Evolutionary conservation across 2,113 vertebrate species (phyloP), one percentile per base, ranked within the genome.

Genomic region (Tamias sibiricus): DNA sequence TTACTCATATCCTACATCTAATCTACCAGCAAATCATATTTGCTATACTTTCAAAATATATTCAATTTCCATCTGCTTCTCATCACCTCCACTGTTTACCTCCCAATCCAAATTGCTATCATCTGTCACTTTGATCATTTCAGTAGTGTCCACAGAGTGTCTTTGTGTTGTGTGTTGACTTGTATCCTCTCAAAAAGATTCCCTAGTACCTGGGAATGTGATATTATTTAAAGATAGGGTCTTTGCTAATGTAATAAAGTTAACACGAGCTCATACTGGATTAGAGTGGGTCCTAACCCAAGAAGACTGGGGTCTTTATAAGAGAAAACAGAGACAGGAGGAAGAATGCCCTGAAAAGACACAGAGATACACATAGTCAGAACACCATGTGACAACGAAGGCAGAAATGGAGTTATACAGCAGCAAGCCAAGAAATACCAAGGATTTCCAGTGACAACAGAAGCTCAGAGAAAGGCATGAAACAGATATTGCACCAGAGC

Each of bases 51-150:
- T 91, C 40, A 94, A 74, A 93, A 44, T 59, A 54, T n/a, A 77
- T 66, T 76, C 30, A 66, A 32, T 86, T 96, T 91, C 44, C 35
- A 74, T 68, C 19, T 20, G 35, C 13, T 79, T 87, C 13, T 80
- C 52, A 69, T 75, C 3, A 32, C 44, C 59, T 95, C 37, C 20
- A 49, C 19, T 26, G 14, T 69, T 47, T 71, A 47, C 44, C 32
- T 86, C 52, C 26, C 76, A 42, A 44, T 42, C 22, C 76, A 91
- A 77, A 54, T 47, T 30, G 49, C 28, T 35, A 32, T 44, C 30
- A 71, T 37, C 20, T 76, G n/a, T 76, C 32, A 42, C 57, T 95
- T 94, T 80, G 30, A 77, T 44, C 82, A 72, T 82, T 94, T 74
- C 54, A 92, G 14, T 83, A 64, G 19, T 77, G 35, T 92, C n/a